Base-by-base conservation (phyloP, 2,113 vertebrate species). In the Dipodomys ordii region DNA sequence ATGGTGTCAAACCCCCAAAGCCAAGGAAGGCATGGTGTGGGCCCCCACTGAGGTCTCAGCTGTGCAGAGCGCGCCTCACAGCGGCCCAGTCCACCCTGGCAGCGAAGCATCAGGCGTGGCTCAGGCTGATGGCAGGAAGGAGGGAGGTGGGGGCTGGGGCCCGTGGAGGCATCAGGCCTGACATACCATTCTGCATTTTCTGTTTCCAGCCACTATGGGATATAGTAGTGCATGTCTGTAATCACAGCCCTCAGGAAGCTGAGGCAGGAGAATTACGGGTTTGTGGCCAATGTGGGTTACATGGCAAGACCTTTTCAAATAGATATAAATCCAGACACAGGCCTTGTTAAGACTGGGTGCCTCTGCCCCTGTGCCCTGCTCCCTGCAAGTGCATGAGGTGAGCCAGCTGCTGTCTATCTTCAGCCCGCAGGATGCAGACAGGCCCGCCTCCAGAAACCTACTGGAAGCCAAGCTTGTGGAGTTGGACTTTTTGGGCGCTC, bases 401-500 rank as follows among this genome's bases (percentile, higher is more conserved):
- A 87, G 67, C 16, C 5, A 44, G 78, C 65, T n/a, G 18, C 67
- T 53, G 62, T 39, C 73, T 6, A 15, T 12, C 60, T 30, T 20
- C 86, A 97, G 84, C 6, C 80, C 84, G 35, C 97, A 96, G 65
- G 97, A 96, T 27, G 19, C 46, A 18, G 93, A 79, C 27, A 72
- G n/a, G 0, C 88, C 95, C 11, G 30, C 93, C 76, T 88, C 73
- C 8, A 81, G 91, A 28, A 91, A 89, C 44, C 90, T 81, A 9
- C 90, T 27, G 0, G 97, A 93, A 79, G 97, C 97, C 81, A 97
- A 96, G 28, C 97, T 97, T 5, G 94, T 98, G 78, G 96, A 98
- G 3, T 88, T 99, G 4, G 98, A 98, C 96, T 98, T 99, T 44
- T 87, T 98, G 44, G 98, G 97, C 32, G 95, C 97, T 0, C 85